Evolutionary conservation across 92 coral and sea anemone species (phyloP).

Genomic region (Epizoanthus scotinus): DNA sequence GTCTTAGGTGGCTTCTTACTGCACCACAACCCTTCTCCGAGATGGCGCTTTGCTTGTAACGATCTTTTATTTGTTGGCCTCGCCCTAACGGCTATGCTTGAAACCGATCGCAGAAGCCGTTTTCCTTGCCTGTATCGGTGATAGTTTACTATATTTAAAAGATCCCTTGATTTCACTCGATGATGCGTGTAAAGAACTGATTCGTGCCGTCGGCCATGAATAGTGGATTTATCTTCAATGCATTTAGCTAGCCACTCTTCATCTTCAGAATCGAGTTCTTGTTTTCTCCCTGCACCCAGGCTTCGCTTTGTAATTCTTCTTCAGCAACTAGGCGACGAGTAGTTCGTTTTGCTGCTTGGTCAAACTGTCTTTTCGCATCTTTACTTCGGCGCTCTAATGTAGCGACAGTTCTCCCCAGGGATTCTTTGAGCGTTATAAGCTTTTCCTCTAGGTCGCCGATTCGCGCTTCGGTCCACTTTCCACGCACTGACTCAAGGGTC

Average conservation of each 20-base stretch:
- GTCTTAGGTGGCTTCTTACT: slow-evolving; percentile 49
- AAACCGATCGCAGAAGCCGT: slow-evolving; percentile 45
- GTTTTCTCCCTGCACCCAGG: slow-evolving; percentile 51
- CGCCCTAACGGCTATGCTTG: slow-evolving; percentile 42
- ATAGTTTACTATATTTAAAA: slow-evolving; percentile 48
- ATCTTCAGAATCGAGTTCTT: slow-evolving; percentile 53
- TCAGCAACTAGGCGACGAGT: slow-evolving; percentile 49
- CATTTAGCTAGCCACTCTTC: slow-evolving; percentile 57
- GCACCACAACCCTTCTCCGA: slow-evolving; percentile 49
- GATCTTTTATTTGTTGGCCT: slow-evolving; percentile 46
- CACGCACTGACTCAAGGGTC: slow-evolving; percentile 39
- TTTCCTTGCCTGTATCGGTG: slow-evolving; percentile 39
- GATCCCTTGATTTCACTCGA: slow-evolving; percentile 49
- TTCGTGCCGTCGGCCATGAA: slow-evolving; percentile 60
- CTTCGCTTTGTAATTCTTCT: slow-evolving; percentile 45
- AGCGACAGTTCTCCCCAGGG: slow-evolving; percentile 39
- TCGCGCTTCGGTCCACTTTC: slow-evolving; percentile 48
- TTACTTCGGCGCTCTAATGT: slow-evolving; percentile 45
- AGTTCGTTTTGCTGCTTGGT: slow-evolving; percentile 46
- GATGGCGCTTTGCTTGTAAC: slow-evolving; percentile 48
- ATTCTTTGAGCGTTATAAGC: slow-evolving; percentile 17
- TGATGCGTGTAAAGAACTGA: slow-evolving; percentile 55
- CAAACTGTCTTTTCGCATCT: slow-evolving; percentile 27
- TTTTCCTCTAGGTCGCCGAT: slow-evolving; percentile 40
- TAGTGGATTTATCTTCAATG: slow-evolving; percentile 63